Evolutionary conservation across 2,113 vertebrate genomes (phyloP).

Genomic region (Rynchops niger): DNA sequence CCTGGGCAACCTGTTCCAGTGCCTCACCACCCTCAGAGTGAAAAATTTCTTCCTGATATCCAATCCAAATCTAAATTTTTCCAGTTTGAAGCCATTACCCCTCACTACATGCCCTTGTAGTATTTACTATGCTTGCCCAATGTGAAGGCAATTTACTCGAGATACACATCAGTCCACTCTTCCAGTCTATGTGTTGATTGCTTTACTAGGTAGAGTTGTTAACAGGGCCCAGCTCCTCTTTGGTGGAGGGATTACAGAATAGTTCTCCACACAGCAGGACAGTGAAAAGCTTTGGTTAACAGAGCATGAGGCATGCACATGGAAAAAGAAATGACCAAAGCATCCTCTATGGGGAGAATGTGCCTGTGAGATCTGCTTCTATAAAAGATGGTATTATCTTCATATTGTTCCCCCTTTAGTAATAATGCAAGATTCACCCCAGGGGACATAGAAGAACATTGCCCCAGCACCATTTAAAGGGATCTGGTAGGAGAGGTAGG

Average conservation of each 20-base stretch:
- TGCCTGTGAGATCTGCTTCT: not conserved
- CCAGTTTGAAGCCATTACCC: not conserved
- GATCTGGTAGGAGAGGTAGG: not conserved
- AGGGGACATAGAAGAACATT: not conserved
- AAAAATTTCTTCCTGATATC: not conserved
- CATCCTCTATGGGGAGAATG: not conserved
- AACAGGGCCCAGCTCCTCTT: not conserved
- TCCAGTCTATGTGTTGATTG: not conserved
- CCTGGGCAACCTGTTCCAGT: not conserved
- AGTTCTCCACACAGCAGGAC: not conserved
- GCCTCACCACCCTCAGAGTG: not conserved
- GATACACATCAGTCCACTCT: accelerated
- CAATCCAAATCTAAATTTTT: not conserved
- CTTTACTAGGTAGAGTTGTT: not conserved
- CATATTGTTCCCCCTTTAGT: not conserved
- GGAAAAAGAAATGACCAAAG: not conserved
- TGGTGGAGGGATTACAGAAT: not conserved
- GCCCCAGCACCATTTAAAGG: not conserved
- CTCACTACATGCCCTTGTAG: not conserved
- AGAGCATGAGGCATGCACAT: not conserved
- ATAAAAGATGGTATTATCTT: not conserved
- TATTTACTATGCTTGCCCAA: not conserved
- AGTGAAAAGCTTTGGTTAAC: not conserved
- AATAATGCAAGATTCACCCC: not conserved
- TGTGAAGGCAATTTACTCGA: not conserved